A percentile compares a stretch with the other conserved stretches of the same genome.
phyloP scores from a whole-genome alignment of 2,113 vertebrate species.

The Cebidichthys violaceus region DNA sequence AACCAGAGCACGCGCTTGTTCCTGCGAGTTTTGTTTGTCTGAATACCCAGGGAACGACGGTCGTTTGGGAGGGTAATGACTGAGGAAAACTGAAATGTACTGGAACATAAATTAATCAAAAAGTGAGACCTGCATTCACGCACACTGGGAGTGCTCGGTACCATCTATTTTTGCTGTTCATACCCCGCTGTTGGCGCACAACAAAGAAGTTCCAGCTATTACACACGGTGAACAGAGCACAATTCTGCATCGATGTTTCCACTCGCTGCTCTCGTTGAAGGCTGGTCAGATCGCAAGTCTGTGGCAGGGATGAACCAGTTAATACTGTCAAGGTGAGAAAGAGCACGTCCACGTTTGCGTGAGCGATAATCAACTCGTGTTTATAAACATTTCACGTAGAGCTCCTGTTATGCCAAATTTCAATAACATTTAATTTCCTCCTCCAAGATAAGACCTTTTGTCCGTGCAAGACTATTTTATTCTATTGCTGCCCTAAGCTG shows the following conservation, averaged over 20 bases:
- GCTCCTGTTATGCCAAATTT: slow-evolving; percentile 42
- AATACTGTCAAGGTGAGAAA: slow-evolving; percentile 44
- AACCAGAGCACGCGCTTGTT: slow-evolving; percentile 27
- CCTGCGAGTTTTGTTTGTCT: slow-evolving; percentile 49
- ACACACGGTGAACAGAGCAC: slow-evolving; percentile 28
- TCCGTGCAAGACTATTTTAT: slow-evolving; percentile 60
- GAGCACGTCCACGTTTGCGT: slow-evolving; percentile 41
- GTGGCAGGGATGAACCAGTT: slow-evolving; percentile 31
- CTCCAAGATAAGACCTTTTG: slow-evolving; percentile 73
- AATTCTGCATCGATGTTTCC: slow-evolving; percentile 25
- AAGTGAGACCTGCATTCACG: slow-evolving; percentile 32
- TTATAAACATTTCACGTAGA: slow-evolving; percentile 69
- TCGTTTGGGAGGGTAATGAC: slow-evolving; percentile 71
- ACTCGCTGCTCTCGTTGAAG: slow-evolving; percentile 10
- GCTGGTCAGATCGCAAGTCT: slow-evolving; percentile 28
- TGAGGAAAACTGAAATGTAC: slow-evolving; percentile 71
- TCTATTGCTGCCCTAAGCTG: slow-evolving; percentile 55
- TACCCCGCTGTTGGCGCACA: slow-evolving; percentile 27
- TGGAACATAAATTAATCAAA: slow-evolving; percentile 75
- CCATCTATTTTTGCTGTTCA: slow-evolving; percentile 36
- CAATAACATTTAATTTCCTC: slow-evolving; percentile 77
- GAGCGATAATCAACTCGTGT: slow-evolving; percentile 36
- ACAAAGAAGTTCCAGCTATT: slow-evolving; percentile 51
- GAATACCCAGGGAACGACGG: slow-evolving; percentile 39
- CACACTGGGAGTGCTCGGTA: slow-evolving; percentile 7